A percentile compares a stretch with the other conserved stretches of the same genome.
Conservation (phyloP, 1,140 invertebrate genomes). For the Cyrtorhinus lividipennis region DNA sequence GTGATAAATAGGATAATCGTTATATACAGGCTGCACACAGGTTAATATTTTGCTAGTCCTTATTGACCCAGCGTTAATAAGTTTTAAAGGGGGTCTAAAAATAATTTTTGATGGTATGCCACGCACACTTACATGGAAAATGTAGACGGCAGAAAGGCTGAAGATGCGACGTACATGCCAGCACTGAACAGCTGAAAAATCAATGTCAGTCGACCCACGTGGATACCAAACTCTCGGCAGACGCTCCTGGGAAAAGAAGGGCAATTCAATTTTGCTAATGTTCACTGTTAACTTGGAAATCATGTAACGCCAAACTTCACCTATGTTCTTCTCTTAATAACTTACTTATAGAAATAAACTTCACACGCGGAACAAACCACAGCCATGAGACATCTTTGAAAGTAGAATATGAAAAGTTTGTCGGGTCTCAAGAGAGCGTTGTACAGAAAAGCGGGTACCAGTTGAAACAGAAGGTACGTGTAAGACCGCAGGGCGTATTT, state of each 20-base stretch:
- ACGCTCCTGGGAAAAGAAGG: conserved; percentile 50
- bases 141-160: conserved; percentile 77
- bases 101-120: too few relatives aligned
- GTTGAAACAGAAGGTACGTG: conserved; percentile 74
- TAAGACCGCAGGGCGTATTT: conserved; percentile 87
- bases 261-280: conserved; percentile 4
- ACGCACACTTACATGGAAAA: conserved; percentile 86
- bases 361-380: conserved; percentile 68
- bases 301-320: too few relatives aligned
- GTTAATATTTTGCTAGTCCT: too few relatives aligned
- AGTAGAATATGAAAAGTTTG: conserved; percentile 80
- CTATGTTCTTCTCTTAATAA: too few relatives aligned
- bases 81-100: too few relatives aligned
- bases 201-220: conserved; percentile 70
- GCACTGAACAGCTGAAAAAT: conserved; percentile 70
- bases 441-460: conserved; percentile 70
- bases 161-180: conserved; percentile 80
- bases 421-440: conserved; percentile 57
- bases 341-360: conserved; percentile 87
- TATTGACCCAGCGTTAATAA: too few relatives aligned
- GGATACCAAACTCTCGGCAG: conserved; percentile 75
- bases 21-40: too few relatives aligned
- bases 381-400: conserved; percentile 67
- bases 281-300: too few relatives aligned
- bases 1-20: too few relatives aligned